Evolutionary conservation across 1,140 invertebrate species (phyloP).

Genomic region (Drosophila persimilis): DNA sequence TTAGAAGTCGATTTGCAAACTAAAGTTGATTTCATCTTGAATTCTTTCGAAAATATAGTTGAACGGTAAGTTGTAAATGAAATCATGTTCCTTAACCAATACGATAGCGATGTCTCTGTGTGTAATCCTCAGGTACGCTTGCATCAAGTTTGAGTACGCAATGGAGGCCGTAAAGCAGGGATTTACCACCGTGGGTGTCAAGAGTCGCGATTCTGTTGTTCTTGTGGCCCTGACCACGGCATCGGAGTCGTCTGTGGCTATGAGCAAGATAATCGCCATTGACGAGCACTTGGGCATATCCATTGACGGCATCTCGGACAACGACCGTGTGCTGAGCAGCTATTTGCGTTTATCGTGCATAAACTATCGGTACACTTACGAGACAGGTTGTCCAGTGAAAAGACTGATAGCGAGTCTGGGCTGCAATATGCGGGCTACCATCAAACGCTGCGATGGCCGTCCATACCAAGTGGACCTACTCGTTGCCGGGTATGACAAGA

Average conservation of each 20-base stretch:
- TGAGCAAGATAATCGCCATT: slow-evolving; percentile 98
- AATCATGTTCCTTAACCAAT: slow-evolving; percentile 96
- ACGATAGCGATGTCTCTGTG: slow-evolving; percentile 99
- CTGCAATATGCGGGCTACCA: slow-evolving; percentile 98
- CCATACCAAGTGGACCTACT: slow-evolving; percentile 99
- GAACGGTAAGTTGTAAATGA: too few relatives aligned
- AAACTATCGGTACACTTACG: slow-evolving; percentile 95
- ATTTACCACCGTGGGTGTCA: slow-evolving; percentile 97
- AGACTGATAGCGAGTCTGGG: slow-evolving; percentile 93
- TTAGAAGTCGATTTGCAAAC: too few relatives aligned
- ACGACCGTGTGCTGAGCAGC: slow-evolving; percentile 96
- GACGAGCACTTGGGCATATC: slow-evolving; percentile 98
- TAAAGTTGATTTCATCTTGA: too few relatives aligned
- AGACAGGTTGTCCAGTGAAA: slow-evolving; percentile 91
- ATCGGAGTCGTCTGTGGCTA: slow-evolving; percentile 97
- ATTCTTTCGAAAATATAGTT: too few relatives aligned
- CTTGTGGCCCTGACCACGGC: slow-evolving; percentile 96
- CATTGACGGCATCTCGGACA: slow-evolving; percentile 98
- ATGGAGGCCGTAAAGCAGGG: slow-evolving; percentile 99
- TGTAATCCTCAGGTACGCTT: slow-evolving; percentile 99
- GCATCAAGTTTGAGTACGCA: slow-evolving; percentile 98
- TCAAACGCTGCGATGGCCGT: slow-evolving; percentile 97
- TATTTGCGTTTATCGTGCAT: slow-evolving; percentile 97
- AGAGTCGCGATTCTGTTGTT: slow-evolving; percentile 96
- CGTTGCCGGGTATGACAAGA: slow-evolving; percentile 97